Evolutionary conservation across 2,797 vertebrate species (phyloP), one percentile per base, ranked within the genome.

Genomic region (Melanotaenia trifasciata): DNA sequence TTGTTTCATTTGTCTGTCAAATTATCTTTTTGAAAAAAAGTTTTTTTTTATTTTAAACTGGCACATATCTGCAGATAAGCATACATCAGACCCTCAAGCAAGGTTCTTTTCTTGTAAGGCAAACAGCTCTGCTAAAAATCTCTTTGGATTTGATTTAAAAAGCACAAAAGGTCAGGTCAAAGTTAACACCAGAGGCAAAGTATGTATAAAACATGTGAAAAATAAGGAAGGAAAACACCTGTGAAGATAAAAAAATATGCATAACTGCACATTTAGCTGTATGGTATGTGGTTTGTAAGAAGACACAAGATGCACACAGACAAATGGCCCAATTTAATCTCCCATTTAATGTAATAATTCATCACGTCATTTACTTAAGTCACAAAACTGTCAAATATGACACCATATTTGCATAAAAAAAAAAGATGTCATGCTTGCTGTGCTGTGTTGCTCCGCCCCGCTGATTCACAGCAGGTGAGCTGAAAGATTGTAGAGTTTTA

Each of bases 1-100:
- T 75, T 69, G 73, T 92, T 91, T 90, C 74, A 89, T 91, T 91
- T 90, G 71, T 81, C 88, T 78, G 63, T 87, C 80, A 80, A 70
- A 40, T 20, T 74, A 11, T 40, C 54, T 64, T 50, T 50, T 53
- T 64, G 1, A 18, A 45, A 45, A 45, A 18, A 43, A 18, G 28
- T 57, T 67, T 61, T 54, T 35, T 24, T 53, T 47, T 74, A 51
- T 76, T 51, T 50, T 22, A 71, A 77, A 74, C 72, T 66, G 67
- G 54, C 66, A 72, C 81, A 14, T 72, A 51, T 67, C 43, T 13
- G 58, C 24, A 54, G 50, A 35, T 58, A 64, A 40, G 43, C 33
- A 59, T 22, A 20, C 68, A 60, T 14, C 4, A 26, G 38, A 38
- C 54, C 54, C 36, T 58, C 8, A 1, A 7, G 58, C 43, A 74